These are phyloP conservation scores for Craterocephalus amniculus DNA, from an alignment of 2,797 vertebrate genomes.

Conservation along the genomic window DNA sequence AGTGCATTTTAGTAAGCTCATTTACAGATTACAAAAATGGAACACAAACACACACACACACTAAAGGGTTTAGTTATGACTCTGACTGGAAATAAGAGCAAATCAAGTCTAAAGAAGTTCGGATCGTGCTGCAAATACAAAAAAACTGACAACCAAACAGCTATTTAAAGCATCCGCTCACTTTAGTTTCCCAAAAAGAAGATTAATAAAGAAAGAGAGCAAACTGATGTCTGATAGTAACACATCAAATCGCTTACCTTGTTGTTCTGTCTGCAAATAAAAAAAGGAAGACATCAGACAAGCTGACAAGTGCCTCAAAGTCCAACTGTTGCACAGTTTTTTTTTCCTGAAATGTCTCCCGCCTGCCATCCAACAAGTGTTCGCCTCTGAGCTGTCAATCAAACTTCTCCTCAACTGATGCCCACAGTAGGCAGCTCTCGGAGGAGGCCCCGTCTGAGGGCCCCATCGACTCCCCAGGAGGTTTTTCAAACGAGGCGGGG, in stretches of 20 bases:
- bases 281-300: constrained; percentile 3
- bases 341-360: constrained; percentile 36
- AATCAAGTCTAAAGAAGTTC: constrained; percentile 33
- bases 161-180: neutral
- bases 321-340: constrained; percentile 33
- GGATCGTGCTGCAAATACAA: constrained; percentile 34
- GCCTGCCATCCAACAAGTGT: constrained; percentile 55
- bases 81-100: constrained; percentile 44
- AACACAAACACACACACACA: constrained; percentile 36
- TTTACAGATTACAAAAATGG: constrained; percentile 74
- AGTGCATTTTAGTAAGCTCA: constrained; percentile 66
- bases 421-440: constrained; percentile 59
- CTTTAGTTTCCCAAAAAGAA: constrained; percentile 5
- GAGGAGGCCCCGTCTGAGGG: constrained; percentile 23
- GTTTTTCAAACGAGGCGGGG: constrained; percentile 42
- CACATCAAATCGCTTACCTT: neutral
- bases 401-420: constrained; percentile 65
- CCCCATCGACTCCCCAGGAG: constrained; percentile 39
- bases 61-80: constrained; percentile 21
- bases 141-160: constrained; percentile 27
- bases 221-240: neutral
- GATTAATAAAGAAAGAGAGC: constrained; percentile 12
- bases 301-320: constrained; percentile 37
- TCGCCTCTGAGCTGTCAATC: constrained; percentile 60
- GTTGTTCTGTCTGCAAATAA: constrained; percentile 15